phyloP scores from a whole-genome alignment of 2,797 vertebrate genomes.

The Sebastes dallii region DNA sequence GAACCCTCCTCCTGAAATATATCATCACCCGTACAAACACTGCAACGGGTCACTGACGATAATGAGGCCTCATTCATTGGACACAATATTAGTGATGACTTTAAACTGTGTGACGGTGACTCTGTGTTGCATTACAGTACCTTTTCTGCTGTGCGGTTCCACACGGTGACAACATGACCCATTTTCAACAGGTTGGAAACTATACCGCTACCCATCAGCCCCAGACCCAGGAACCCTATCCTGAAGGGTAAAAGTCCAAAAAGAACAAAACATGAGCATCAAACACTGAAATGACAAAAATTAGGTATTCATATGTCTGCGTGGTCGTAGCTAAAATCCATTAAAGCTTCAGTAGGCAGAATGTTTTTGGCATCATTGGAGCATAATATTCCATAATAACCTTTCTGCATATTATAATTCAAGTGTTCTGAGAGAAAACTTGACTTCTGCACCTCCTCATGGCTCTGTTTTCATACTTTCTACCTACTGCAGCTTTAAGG shows the following conservation, averaged over 20 bases:
- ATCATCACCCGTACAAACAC: background rate
- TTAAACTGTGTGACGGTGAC: background rate
- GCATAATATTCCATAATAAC: no score
- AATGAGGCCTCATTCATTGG: background rate
- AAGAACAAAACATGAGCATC: background rate
- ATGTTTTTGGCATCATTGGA: no score
- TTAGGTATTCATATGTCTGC: background rate
- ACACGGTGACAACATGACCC: conserved; percentile 98
- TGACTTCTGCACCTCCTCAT: no score
- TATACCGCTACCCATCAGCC: conserved; percentile 97
- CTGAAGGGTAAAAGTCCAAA: conserved; percentile 68
- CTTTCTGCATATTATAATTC: no score
- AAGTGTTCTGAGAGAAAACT: no score
- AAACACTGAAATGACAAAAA: background rate
- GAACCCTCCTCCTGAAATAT: background rate
- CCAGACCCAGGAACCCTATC: conserved; percentile 98
- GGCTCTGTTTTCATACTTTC: no score
- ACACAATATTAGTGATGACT: background rate
- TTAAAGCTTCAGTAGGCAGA: no score
- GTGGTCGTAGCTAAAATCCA: background rate
- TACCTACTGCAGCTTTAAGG: no score
- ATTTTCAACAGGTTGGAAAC: conserved; percentile 98
- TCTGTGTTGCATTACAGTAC: conserved; percentile 63
- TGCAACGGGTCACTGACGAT: background rate
- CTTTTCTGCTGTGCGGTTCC: conserved; percentile 99